These are phyloP conservation scores for Hyperoplus immaculatus DNA, from an alignment of 2,797 vertebrate species.

Conservation along the genomic window DNA sequence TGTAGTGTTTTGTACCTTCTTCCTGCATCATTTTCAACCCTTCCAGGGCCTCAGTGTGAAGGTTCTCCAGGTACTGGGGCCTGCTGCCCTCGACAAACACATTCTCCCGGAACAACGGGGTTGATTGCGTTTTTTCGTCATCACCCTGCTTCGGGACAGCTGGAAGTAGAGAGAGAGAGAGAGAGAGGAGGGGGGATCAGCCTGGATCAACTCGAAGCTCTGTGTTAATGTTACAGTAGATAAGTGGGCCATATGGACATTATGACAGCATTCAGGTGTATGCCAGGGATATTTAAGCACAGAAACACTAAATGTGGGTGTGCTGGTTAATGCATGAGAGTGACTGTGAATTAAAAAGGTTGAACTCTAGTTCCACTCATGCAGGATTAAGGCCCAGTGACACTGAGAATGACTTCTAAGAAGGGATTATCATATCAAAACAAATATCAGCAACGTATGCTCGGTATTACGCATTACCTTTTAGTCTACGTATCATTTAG, in stretches of 20 bases:
- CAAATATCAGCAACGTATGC: constrained; percentile 12
- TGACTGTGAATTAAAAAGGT: constrained; percentile 9
- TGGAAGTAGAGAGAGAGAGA: constrained; percentile 61
- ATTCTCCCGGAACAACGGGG: constrained; percentile 89
- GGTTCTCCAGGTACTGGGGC: constrained; percentile 91
- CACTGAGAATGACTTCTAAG: constrained; percentile 34
- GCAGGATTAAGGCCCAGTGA: constrained; percentile 46
- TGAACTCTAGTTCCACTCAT: constrained; percentile 32
- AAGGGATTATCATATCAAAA: constrained; percentile 51
- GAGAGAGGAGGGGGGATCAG: constrained; percentile 56
- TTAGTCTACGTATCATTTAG: background rate
- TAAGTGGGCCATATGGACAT: constrained; percentile 51
- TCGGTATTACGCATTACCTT: background rate
- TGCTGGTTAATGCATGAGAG: constrained; percentile 31
- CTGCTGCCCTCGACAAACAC: constrained; percentile 92
- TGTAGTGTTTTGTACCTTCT: constrained; percentile 85
- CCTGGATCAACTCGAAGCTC: constrained; percentile 51
- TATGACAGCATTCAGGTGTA: constrained; percentile 31
- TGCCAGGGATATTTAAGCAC: constrained; percentile 38
- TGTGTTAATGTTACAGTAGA: constrained; percentile 54
- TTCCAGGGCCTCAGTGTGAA: constrained; percentile 93
- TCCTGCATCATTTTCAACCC: constrained; percentile 93
- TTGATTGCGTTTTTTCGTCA: constrained; percentile 75
- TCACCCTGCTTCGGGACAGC: constrained; percentile 83
- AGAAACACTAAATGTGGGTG: constrained; percentile 37